These are phyloP conservation scores for Chydorus sphaericus DNA, from an alignment of 2,888 invertebrate genomes.

Conservation along the genomic window DNA sequence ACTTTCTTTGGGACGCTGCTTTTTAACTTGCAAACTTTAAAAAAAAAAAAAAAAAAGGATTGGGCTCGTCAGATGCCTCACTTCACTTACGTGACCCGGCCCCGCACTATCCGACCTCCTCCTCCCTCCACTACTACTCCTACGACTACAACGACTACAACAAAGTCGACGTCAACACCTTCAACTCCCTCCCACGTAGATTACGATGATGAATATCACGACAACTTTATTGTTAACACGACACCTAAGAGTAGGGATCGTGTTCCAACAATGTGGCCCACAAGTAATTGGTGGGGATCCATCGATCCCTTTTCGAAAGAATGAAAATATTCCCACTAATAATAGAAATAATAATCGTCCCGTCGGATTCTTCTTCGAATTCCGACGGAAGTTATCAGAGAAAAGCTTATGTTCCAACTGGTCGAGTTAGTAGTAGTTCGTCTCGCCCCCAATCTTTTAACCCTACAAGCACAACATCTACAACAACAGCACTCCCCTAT, in stretches of 20 bases:
- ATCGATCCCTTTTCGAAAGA: neutral
- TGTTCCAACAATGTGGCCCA: slow-evolving; percentile 9
- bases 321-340: neutral
- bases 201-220: neutral
- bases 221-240: neutral
- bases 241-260: neutral
- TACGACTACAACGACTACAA: neutral
- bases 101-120: slow-evolving; percentile 2
- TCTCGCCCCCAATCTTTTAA: too few relatives aligned
- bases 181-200: neutral
- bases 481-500: slow-evolving; percentile 46
- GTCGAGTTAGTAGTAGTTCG: too few relatives aligned
- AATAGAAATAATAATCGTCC: neutral
- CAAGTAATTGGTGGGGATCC: slow-evolving; percentile 13
- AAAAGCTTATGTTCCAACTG: neutral
- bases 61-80: slow-evolving; percentile 12
- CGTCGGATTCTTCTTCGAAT: neutral
- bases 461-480: too few relatives aligned
- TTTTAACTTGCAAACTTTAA: neutral
- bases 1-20: neutral
- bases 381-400: neutral
- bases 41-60: slow-evolving; percentile 9
- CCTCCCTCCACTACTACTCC: neutral
- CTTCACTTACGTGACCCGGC: slow-evolving; percentile 14
- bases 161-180: neutral